A percentile compares a stretch with the other conserved stretches of the same genome.
These are phyloP conservation scores for Passer domesticus DNA, from an alignment of 2,113 vertebrate species.

Conservation along the genomic window DNA sequence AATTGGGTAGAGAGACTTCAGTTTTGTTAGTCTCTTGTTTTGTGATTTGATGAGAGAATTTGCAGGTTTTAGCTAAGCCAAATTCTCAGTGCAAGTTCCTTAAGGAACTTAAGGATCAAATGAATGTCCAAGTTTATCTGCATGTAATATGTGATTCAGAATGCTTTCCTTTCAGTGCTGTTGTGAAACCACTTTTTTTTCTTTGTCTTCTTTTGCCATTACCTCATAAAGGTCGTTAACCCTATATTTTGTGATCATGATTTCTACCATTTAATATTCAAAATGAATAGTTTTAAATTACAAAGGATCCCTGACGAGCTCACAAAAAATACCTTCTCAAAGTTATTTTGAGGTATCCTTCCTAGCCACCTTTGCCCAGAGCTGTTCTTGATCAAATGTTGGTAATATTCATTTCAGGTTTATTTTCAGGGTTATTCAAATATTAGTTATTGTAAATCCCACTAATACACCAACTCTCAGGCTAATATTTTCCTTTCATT, in stretches of 20 bases:
- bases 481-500: constrained; percentile 74
- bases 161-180: not conserved
- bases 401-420: not conserved
- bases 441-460: constrained; percentile 62
- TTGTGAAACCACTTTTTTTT: not conserved
- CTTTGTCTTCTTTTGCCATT: not conserved
- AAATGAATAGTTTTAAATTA: constrained; percentile 44
- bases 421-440: constrained; percentile 63
- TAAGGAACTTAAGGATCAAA: not conserved
- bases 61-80: not conserved
- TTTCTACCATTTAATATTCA: not conserved
- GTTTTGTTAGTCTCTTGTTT: not conserved
- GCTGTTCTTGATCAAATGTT: not conserved
- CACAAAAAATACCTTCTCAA: not conserved
- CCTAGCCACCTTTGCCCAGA: constrained; percentile 46
- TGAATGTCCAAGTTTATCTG: not conserved
- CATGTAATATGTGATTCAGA: not conserved
- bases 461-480: constrained; percentile 44
- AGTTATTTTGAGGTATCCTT: constrained; percentile 24
- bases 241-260: not conserved
- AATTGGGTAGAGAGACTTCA: not conserved
- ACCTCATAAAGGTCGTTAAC: not conserved
- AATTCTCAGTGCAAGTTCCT: not conserved
- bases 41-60: not conserved
- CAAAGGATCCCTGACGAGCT: not conserved